Conservation (phyloP, 2,113 vertebrate species). For the Calypte anna region DNA sequence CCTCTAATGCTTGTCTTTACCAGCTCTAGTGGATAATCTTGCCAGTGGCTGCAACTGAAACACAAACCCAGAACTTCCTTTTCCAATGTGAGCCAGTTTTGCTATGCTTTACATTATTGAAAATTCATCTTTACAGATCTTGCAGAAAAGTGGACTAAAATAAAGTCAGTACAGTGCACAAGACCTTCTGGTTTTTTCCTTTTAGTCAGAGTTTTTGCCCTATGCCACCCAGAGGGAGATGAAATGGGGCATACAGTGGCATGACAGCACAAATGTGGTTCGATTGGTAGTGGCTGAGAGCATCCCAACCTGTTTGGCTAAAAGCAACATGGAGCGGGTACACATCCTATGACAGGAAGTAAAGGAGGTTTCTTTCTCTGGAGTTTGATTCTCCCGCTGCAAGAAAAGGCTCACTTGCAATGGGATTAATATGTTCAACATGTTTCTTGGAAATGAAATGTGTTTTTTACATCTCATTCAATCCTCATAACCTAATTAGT, state of each 20-base stretch:
- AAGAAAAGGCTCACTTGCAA: background rate
- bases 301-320: background rate
- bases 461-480: background rate
- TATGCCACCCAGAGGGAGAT: accelerated
- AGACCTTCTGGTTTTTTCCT: background rate
- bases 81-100: background rate
- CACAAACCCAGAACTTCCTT: background rate
- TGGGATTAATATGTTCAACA: background rate
- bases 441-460: background rate
- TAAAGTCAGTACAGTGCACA: background rate
- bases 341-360: background rate
- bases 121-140: background rate
- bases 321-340: accelerated
- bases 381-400: background rate
- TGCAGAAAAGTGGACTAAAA: background rate
- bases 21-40: background rate
- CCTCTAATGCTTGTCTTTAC: background rate
- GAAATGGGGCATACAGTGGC: background rate
- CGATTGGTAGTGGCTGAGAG: background rate
- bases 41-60: background rate
- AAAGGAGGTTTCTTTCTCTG: background rate
- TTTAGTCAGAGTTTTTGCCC: background rate
- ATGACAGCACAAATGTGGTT: background rate
- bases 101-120: background rate
- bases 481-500: background rate